Conservation (phyloP, 2,797 vertebrate genomes). For the Dicrostonyx torquatus region DNA sequence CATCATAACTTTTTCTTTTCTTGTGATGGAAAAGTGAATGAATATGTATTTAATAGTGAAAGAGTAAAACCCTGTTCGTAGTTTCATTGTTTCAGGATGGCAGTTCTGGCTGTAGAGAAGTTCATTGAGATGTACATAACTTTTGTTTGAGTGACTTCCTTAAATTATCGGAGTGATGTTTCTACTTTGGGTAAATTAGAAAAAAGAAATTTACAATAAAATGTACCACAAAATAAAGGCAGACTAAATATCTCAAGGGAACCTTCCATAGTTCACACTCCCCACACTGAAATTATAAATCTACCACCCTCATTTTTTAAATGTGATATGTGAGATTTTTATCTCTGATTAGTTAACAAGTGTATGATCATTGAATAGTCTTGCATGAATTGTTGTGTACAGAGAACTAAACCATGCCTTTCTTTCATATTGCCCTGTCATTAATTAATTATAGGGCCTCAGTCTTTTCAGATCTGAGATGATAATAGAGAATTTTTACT, state of each 20-base stretch:
- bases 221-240: not conserved
- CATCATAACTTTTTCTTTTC: not conserved
- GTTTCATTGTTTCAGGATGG: not conserved
- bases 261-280: not conserved
- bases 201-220: not conserved
- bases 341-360: not conserved
- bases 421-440: not conserved
- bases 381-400: not conserved
- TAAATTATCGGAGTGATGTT: not conserved
- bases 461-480: not conserved
- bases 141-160: not conserved
- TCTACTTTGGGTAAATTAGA: not conserved
- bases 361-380: not conserved
- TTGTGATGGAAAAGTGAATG: not conserved
- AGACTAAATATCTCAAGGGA: not conserved
- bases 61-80: not conserved
- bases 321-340: not conserved
- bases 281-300: not conserved
- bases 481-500: not conserved
- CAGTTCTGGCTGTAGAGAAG: not conserved
- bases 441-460: not conserved
- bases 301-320: not conserved
- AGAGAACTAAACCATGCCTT: not conserved
- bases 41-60: not conserved
- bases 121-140: not conserved